A percentile compares a stretch with the other conserved stretches of the same genome.
Conservation (phyloP, 2,888 invertebrate species). For the Netelia virgata region DNA sequence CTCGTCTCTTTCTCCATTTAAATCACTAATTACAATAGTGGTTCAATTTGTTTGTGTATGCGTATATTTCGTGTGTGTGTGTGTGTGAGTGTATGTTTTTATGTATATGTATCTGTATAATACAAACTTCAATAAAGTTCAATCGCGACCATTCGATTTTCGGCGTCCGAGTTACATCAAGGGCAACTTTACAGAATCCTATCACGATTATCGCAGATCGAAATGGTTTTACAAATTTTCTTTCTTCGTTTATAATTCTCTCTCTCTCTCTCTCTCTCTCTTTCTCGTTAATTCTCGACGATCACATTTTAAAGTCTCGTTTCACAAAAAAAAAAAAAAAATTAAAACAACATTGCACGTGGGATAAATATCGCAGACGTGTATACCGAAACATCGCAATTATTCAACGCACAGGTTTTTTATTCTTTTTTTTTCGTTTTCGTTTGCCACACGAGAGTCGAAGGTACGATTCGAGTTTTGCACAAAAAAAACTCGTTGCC, state of each 20-base stretch:
- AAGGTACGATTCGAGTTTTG: slow-evolving; percentile 26
- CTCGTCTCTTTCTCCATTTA: slow-evolving; percentile 37
- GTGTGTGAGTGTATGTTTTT: slow-evolving; percentile 19
- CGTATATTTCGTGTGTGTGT: slow-evolving; percentile 14
- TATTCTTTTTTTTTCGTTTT: not conserved
- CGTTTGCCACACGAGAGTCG: slow-evolving; percentile 40
- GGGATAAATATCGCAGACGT: slow-evolving; percentile 56
- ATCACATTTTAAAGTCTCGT: not conserved
- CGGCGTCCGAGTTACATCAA: slow-evolving; percentile 18
- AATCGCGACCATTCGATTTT: slow-evolving; percentile 50
- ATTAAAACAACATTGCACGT: not conserved
- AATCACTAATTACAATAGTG: slow-evolving; percentile 56
- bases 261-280: not conserved
- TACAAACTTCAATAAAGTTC: slow-evolving; percentile 49
- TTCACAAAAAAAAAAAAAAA: slow-evolving; percentile 10
- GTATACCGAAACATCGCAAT: slow-evolving; percentile 61
- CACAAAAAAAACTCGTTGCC: slow-evolving; percentile 10
- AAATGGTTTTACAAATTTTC: slow-evolving; percentile 42
- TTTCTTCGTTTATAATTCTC: slow-evolving; percentile 21
- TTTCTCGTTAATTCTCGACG: not conserved
- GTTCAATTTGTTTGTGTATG: slow-evolving; percentile 8
- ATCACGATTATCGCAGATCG: slow-evolving; percentile 47
- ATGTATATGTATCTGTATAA: slow-evolving; percentile 9
- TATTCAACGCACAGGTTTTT: slow-evolving; percentile 47
- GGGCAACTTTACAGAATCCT: slow-evolving; percentile 4